These are phyloP conservation scores for Urocynchramus pylzowi DNA, from an alignment of 2,113 vertebrate species.

Conservation along the genomic window DNA sequence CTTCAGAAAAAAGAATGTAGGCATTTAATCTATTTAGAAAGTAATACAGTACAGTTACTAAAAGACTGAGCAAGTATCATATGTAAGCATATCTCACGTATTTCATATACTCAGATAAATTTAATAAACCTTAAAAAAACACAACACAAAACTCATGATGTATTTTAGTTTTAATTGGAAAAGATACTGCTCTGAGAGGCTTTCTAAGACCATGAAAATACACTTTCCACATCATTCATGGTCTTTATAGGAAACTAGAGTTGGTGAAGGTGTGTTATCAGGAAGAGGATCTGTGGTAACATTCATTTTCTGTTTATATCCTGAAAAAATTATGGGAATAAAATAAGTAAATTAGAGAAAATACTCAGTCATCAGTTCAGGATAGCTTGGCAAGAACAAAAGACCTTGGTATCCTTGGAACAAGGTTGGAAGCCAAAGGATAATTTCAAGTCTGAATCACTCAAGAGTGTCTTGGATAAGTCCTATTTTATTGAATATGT, in stretches of 20 bases:
- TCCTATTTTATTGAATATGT: constrained; percentile 34
- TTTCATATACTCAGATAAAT: constrained; percentile 3
- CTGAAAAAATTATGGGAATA: neutral
- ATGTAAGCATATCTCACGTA: neutral
- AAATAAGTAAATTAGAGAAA: neutral
- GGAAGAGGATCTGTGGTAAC: neutral
- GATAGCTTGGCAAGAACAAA: neutral
- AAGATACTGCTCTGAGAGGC: neutral
- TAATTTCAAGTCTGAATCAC: neutral
- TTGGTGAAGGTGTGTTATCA: neutral
- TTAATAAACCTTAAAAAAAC: neutral
- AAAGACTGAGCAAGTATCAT: constrained; percentile 36
- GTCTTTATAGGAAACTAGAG: neutral
- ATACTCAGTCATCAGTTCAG: neutral
- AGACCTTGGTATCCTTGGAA: neutral
- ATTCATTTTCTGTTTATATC: neutral
- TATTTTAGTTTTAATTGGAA: constrained; percentile 10
- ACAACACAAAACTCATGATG: neutral
- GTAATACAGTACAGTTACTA: constrained; percentile 12
- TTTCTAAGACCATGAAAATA: neutral
- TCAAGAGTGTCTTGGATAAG: neutral
- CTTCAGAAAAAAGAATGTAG: neutral
- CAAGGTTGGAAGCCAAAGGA: neutral
- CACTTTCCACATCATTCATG: neutral
- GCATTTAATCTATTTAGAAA: constrained; percentile 29